These are phyloP conservation scores for Labeo rohita DNA, from an alignment of 2,113 vertebrate species.

Conservation along the genomic window DNA sequence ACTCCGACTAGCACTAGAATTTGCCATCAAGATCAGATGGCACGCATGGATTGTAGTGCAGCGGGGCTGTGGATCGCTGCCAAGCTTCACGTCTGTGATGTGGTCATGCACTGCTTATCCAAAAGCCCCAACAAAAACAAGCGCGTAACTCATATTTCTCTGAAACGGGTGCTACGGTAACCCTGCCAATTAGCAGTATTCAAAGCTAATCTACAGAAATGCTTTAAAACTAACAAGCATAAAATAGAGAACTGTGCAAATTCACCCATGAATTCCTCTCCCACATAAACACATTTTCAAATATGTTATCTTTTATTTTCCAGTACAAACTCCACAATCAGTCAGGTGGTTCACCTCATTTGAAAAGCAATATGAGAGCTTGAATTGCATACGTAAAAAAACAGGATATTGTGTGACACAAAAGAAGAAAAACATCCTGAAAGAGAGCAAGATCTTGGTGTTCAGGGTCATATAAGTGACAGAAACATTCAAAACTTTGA, in stretches of 20 bases:
- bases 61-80: constrained; percentile 11
- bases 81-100: constrained; percentile 49
- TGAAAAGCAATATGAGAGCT: background rate
- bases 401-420: background rate
- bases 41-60: constrained; percentile 29
- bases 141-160: constrained; percentile 38
- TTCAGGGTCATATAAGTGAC: background rate
- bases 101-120: constrained; percentile 48
- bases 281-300: constrained; percentile 12
- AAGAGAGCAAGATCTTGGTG: constrained; percentile 4
- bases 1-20: constrained; percentile 27
- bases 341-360: background rate
- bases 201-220: constrained; percentile 21
- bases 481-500: background rate
- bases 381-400: background rate
- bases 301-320: constrained; percentile 10
- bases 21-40: constrained; percentile 54
- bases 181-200: constrained; percentile 30
- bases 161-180: constrained; percentile 31
- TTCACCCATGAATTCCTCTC: constrained; percentile 7
- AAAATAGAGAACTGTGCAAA: background rate
- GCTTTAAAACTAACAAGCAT: constrained; percentile 23
- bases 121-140: constrained; percentile 42
- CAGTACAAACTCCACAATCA: background rate
- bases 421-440: background rate